A percentile compares a stretch with the other conserved stretches of the same genome.
Conservation (phyloP, 1,140 invertebrate genomes). For the Dreissena rostriformis region DNA sequence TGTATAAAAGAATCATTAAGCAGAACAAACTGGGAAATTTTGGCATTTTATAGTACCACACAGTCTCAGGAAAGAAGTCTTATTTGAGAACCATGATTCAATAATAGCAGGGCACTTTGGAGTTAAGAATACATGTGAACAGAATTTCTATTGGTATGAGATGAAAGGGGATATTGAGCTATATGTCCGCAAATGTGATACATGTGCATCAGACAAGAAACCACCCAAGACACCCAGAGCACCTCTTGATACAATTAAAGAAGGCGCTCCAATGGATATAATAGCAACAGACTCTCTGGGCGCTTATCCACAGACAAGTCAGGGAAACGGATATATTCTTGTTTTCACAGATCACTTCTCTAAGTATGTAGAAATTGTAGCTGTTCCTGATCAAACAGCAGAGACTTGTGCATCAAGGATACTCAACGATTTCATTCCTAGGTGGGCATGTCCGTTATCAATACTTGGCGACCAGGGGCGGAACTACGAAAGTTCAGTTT, state of each 20-base stretch:
- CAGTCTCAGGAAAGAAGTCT: neutral
- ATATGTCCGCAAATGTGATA: neutral
- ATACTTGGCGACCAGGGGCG: neutral
- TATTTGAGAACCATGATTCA: slow-evolving; percentile 46
- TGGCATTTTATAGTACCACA: slow-evolving; percentile 43
- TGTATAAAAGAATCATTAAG: no score
- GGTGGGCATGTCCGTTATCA: slow-evolving; percentile 1
- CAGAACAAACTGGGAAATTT: neutral
- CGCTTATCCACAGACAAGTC: neutral
- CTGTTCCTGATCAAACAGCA: slow-evolving; percentile 31
- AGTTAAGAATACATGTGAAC: neutral
- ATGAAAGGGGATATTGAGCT: neutral
- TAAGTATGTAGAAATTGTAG: slow-evolving; percentile 30
- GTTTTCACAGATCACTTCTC: slow-evolving; percentile 20
- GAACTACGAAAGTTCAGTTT: neutral
- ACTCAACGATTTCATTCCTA: neutral
- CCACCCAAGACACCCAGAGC: neutral
- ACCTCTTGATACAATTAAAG: neutral
- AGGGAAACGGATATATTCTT: slow-evolving; percentile 22
- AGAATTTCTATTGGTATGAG: neutral
- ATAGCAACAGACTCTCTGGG: neutral
- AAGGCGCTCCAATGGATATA: neutral
- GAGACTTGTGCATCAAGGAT: slow-evolving; percentile 22
- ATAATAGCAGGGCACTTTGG: neutral
- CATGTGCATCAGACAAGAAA: neutral